phyloP scores from a whole-genome alignment of 2,888 invertebrate species.

The Polylopha cassiicola region DNA sequence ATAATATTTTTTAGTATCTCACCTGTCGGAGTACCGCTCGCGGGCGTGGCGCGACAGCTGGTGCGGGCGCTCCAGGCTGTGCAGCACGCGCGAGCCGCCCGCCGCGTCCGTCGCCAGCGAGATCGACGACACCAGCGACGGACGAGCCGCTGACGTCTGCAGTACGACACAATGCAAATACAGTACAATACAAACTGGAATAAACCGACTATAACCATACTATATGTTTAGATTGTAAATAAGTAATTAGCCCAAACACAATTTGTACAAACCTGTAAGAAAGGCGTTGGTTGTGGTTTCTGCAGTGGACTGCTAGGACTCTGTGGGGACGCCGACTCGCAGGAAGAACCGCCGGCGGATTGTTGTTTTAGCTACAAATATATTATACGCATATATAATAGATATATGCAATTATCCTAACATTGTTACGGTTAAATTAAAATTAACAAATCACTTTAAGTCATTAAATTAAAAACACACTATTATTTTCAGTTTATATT shows the following conservation, averaged over 20 bases:
- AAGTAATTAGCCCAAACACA: neutral
- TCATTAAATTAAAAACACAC: slow-evolving; percentile 2
- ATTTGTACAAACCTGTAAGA: slow-evolving; percentile 49
- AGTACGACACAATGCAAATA: slow-evolving; percentile 3
- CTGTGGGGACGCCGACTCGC: slow-evolving; percentile 79
- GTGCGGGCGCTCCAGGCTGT: slow-evolving; percentile 67
- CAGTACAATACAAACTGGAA: slow-evolving; percentile 24
- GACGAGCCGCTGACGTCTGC: slow-evolving; percentile 60
- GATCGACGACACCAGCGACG: slow-evolving; percentile 69
- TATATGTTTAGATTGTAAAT: neutral
- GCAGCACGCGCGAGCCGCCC: slow-evolving; percentile 52
- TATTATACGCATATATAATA: slow-evolving; percentile 19
- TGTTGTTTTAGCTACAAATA: slow-evolving; percentile 64
- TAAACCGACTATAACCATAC: slow-evolving; percentile 14
- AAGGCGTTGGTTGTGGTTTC: slow-evolving; percentile 65
- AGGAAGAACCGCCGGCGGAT: slow-evolving; percentile 71
- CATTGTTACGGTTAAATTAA: slow-evolving; percentile 4
- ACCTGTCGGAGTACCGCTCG: slow-evolving; percentile 71
- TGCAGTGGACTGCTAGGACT: slow-evolving; percentile 79
- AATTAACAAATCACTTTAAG: slow-evolving; percentile 3
- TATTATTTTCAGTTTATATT: slow-evolving; percentile 2
- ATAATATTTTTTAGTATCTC: slow-evolving; percentile 8
- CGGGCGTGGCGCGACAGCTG: slow-evolving; percentile 64
- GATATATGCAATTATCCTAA: slow-evolving; percentile 8
- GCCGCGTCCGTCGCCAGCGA: slow-evolving; percentile 66